Conservation (phyloP, 2,113 vertebrate species). For the Cricetomys ansorgei region DNA sequence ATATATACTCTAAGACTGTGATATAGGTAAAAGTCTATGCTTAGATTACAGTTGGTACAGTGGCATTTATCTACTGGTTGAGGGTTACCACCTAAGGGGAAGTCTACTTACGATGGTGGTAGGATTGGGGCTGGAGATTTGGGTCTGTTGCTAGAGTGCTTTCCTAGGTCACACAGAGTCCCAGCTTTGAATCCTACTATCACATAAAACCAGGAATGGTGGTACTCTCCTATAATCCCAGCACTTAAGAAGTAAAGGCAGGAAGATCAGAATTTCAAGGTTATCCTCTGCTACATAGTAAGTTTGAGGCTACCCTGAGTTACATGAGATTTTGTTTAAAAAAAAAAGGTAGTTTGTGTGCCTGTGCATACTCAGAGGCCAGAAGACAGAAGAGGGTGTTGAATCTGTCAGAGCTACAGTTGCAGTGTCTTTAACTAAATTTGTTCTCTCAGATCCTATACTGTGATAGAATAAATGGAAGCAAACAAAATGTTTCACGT, state of each 20-base stretch:
- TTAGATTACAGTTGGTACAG: background rate
- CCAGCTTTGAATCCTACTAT: background rate
- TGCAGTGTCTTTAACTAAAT: constrained; percentile 91
- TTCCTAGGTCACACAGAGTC: background rate
- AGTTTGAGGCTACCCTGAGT: background rate
- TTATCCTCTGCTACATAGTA: background rate
- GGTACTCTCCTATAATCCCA: background rate
- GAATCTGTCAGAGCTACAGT: background rate
- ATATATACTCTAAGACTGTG: background rate
- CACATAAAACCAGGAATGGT: background rate
- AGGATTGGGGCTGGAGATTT: background rate
- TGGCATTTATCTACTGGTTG: background rate
- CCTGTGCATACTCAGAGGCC: background rate
- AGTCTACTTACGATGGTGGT: background rate
- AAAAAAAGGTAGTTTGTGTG: background rate
- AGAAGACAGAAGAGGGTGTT: background rate
- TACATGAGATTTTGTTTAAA: background rate
- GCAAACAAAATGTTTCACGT: constrained; percentile 93
- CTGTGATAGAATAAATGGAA: constrained; percentile 92
- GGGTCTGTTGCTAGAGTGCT: background rate
- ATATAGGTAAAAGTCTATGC: background rate
- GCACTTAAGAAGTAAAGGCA: background rate
- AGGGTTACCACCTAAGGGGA: background rate
- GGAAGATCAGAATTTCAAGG: background rate
- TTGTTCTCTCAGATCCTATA: constrained; percentile 92